phyloP scores from a whole-genome alignment of 2,888 invertebrate genomes.

The Drosophila rellima region DNA sequence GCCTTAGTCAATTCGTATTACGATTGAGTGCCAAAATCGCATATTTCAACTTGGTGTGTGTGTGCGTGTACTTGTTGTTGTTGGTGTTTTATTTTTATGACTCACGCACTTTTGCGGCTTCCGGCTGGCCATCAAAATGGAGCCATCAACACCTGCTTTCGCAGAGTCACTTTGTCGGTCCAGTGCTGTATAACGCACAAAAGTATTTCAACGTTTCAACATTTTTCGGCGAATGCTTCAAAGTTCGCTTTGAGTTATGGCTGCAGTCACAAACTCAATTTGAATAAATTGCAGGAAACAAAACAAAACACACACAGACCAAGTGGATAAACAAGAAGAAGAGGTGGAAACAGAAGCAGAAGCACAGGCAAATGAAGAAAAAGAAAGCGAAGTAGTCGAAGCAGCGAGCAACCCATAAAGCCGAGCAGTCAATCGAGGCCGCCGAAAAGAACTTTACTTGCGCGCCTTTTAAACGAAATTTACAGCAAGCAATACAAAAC shows the following conservation, averaged over 20 bases:
- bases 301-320: constrained; percentile 53
- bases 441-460: constrained; percentile 57
- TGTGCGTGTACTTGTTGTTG: constrained; percentile 19
- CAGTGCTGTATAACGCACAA: constrained; percentile 47
- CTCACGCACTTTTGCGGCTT: constrained; percentile 80
- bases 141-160: constrained; percentile 78
- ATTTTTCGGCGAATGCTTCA: constrained; percentile 40
- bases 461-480: constrained; percentile 73
- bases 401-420: constrained; percentile 61
- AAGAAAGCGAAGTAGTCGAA: constrained; percentile 44
- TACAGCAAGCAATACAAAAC: constrained; percentile 66
- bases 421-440: constrained; percentile 66
- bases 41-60: constrained; percentile 67
- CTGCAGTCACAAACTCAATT: constrained; percentile 79
- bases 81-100: constrained; percentile 75
- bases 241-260: constrained; percentile 76
- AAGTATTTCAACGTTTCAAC: constrained; percentile 31
- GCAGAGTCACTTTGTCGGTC: constrained; percentile 24
- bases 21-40: constrained; percentile 76
- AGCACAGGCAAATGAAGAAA: constrained; percentile 9
- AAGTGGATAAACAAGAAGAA: constrained; percentile 34
- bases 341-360: neutral
- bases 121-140: constrained; percentile 79
- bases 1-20: constrained; percentile 36
- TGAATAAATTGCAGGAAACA: constrained; percentile 75